phyloP scores from a whole-genome alignment of 2,113 vertebrate genomes.

The Ictalurus furcatus region DNA sequence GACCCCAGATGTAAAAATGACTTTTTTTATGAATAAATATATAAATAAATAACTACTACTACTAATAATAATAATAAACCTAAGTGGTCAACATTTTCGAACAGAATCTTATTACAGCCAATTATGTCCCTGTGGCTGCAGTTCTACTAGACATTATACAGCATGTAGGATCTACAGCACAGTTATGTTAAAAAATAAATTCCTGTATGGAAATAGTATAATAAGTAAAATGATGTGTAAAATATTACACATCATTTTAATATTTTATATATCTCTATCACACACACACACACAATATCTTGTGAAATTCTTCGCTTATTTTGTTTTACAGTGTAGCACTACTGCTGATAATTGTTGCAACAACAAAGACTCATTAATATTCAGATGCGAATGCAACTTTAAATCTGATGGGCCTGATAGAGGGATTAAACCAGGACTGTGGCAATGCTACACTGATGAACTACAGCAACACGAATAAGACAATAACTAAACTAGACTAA shows the following conservation, averaged over 20 bases:
- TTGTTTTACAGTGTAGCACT: neutral
- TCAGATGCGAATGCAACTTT: neutral
- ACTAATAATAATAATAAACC: neutral
- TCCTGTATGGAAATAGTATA: neutral
- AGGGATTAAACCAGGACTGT: neutral
- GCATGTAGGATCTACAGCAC: neutral
- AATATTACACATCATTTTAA: no score
- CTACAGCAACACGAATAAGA: neutral
- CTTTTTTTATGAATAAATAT: no score
- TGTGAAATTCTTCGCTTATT: neutral
- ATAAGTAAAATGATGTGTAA: no score
- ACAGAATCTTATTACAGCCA: neutral
- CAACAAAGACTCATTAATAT: neutral
- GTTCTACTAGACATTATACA: neutral
- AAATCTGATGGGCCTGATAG: neutral
- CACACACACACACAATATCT: no score
- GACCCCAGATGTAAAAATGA: neutral
- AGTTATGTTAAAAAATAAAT: neutral
- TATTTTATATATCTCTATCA: no score
- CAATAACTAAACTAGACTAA: neutral
- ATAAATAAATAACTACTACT: neutral
- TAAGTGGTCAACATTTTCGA: neutral
- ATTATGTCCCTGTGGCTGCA: neutral
- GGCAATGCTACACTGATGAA: neutral
- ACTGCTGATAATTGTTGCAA: neutral